A percentile compares a stretch with the other conserved stretches of the same genome.
These are phyloP conservation scores for Cepaea hortensis DNA, from an alignment of 2,888 invertebrate genomes.

Conservation along the genomic window DNA sequence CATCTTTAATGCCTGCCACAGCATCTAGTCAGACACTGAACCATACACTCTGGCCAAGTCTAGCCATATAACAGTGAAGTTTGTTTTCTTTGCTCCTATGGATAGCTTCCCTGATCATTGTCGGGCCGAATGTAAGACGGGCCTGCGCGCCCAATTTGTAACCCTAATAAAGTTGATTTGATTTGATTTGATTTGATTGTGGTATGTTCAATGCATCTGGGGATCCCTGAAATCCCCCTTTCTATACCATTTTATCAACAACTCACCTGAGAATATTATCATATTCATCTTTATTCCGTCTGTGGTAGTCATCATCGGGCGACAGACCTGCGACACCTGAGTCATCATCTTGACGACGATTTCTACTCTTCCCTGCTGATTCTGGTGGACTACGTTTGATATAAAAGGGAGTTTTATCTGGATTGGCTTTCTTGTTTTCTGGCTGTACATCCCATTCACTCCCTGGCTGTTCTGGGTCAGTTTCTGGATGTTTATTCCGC, in stretches of 20 bases:
- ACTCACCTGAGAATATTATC: constrained; percentile 26
- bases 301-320: constrained; percentile 62
- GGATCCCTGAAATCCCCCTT: background rate
- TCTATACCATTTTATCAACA: background rate
- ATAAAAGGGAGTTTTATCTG: constrained; percentile 9
- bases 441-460: constrained; percentile 40
- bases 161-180: too few species aligned
- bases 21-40: too few species aligned
- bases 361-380: constrained; percentile 28
- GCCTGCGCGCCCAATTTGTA: too few species aligned
- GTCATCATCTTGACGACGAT: constrained; percentile 57
- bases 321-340: constrained; percentile 67
- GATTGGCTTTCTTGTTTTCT: background rate
- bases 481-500: background rate
- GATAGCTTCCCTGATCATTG: too few species aligned
- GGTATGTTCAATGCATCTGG: too few species aligned
- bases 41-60: too few species aligned
- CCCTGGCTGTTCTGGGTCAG: background rate
- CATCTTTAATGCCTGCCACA: too few species aligned
- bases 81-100: too few species aligned
- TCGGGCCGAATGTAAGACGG: too few species aligned
- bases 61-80: too few species aligned
- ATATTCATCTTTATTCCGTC: constrained; percentile 29
- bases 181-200: too few species aligned
- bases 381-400: constrained; percentile 6